Evolutionary conservation across 2,888 invertebrate species (phyloP).

Genomic region (Aleiodes leptofemur): DNA sequence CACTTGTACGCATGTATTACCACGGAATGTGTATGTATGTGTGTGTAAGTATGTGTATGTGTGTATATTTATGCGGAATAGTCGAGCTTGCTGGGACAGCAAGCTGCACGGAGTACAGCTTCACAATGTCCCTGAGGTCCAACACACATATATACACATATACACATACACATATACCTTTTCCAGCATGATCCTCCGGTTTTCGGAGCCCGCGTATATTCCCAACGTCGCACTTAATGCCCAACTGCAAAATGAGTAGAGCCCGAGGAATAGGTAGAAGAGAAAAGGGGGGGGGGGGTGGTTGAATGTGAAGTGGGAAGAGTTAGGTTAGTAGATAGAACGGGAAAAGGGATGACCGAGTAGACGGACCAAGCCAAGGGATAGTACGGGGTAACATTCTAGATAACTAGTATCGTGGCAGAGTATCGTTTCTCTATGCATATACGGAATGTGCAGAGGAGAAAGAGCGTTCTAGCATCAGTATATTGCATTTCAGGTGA

Average conservation of each 20-base stretch:
- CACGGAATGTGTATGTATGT: neutral
- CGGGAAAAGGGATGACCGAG: conserved; percentile 50
- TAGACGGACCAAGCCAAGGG: conserved; percentile 39
- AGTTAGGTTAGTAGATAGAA: conserved; percentile 41
- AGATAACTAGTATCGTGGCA: conserved; percentile 58
- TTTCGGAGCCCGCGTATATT: conserved; percentile 53
- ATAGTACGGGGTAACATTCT: conserved; percentile 49
- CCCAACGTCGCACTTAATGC: conserved; percentile 61
- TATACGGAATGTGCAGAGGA: conserved; percentile 23
- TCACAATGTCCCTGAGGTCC: conserved; percentile 58
- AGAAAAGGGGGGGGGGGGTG: neutral
- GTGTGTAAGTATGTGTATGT: conserved; percentile 16
- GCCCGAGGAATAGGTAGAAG: conserved; percentile 47
- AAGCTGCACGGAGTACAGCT: conserved; percentile 42
- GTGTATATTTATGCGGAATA: conserved; percentile 25
- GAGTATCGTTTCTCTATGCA: conserved; percentile 46
- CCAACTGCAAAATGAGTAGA: conserved; percentile 60
- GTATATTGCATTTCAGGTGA: conserved; percentile 33
- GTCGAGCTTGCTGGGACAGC: conserved; percentile 50
- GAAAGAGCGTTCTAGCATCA: conserved; percentile 21
- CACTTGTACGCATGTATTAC: conserved; percentile 36
- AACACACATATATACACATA: conserved; percentile 48
- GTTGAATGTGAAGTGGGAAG: conserved; percentile 24
- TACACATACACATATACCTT: conserved; percentile 46
- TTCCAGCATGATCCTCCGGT: conserved; percentile 56